Conservation (phyloP, 1,140 invertebrate species). For the Aphis craccivora region DNA sequence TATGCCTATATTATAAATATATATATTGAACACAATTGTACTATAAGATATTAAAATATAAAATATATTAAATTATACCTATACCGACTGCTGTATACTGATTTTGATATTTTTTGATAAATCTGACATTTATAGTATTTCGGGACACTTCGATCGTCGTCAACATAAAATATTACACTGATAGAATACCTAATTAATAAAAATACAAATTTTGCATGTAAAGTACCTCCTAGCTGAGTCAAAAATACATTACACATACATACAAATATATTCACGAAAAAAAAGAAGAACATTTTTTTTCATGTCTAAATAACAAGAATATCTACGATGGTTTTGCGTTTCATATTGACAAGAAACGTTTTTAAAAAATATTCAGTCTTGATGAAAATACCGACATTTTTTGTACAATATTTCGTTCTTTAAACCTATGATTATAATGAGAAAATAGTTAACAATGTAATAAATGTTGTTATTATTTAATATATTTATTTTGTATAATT, state of each 20-base stretch:
- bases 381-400: not conserved
- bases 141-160: not conserved
- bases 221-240: not conserved
- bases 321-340: not conserved
- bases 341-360: not conserved
- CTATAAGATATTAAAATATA: not conserved
- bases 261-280: not conserved
- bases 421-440: not conserved
- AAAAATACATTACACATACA: not conserved
- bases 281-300: not conserved
- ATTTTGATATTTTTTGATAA: not conserved
- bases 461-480: conserved; percentile 12
- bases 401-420: not conserved
- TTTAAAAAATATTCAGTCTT: not conserved
- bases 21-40: not conserved
- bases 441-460: not conserved
- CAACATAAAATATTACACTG: not conserved
- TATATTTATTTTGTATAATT: conserved; percentile 10
- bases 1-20: too few species aligned
- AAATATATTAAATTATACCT: not conserved
- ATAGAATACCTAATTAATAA: not conserved
- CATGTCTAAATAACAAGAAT: not conserved
- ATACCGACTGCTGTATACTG: not conserved
- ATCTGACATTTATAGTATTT: not conserved
- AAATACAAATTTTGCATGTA: not conserved